A percentile compares a stretch with the other conserved stretches of the same genome.
phyloP scores from a whole-genome alignment of 1,140 invertebrate species.

The Anastrepha obliqua region DNA sequence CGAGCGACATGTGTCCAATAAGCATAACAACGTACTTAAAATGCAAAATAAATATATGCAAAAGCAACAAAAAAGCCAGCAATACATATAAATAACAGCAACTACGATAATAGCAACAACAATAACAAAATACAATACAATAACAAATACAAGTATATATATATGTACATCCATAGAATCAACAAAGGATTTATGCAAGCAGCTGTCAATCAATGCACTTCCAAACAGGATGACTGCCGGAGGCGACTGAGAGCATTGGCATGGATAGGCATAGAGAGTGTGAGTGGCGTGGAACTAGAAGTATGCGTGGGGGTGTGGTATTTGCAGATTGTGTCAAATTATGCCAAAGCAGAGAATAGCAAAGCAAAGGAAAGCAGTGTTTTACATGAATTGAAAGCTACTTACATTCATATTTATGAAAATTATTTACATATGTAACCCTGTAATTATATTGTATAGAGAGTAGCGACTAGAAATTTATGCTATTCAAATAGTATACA shows the following conservation, averaged over 20 bases:
- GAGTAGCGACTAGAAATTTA: too few relatives aligned
- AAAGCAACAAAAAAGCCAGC: background rate
- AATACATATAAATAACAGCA: background rate
- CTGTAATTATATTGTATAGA: too few relatives aligned
- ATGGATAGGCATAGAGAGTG: background rate
- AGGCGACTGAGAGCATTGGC: background rate
- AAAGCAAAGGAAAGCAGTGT: background rate
- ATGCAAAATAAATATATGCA: conserved; percentile 49
- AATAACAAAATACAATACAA: background rate
- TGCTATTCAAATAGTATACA: too few relatives aligned
- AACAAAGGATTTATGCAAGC: conserved; percentile 52
- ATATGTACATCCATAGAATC: background rate
- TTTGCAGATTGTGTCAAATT: background rate
- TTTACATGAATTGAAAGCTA: background rate
- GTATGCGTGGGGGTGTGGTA: background rate
- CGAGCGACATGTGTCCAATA: conserved; percentile 41
- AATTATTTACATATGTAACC: background rate
- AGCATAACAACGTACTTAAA: conserved; percentile 51
- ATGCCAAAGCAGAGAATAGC: background rate
- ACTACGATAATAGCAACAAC: conserved; percentile 18
- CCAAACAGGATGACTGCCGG: conserved; percentile 22
- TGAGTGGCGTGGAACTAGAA: background rate
- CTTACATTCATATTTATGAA: background rate
- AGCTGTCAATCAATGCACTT: conserved; percentile 51
- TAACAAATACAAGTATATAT: background rate